Evolutionary conservation across 1,140 invertebrate species (phyloP).

Genomic region (Heliothis subflexa): DNA sequence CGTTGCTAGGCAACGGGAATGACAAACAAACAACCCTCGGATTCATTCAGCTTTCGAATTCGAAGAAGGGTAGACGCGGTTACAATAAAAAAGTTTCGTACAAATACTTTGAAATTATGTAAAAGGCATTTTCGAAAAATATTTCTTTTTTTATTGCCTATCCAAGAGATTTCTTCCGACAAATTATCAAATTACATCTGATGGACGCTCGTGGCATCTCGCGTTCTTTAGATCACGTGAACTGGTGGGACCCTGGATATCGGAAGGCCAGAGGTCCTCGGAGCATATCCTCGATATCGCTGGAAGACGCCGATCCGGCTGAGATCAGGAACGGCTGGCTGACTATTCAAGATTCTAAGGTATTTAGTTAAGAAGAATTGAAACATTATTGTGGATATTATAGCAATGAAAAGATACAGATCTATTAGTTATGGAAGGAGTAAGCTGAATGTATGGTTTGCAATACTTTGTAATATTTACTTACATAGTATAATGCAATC

Average conservation of each 20-base stretch:
- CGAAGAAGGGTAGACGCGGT: background rate
- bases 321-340: slow-evolving; percentile 80
- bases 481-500: background rate
- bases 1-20: slow-evolving; percentile 62
- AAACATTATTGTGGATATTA: too few relatives aligned
- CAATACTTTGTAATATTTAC: background rate
- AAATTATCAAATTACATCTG: background rate
- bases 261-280: slow-evolving; percentile 58
- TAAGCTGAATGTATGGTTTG: background rate
- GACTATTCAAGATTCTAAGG: slow-evolving; percentile 71
- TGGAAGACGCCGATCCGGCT: slow-evolving; percentile 65
- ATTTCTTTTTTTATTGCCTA: background rate
- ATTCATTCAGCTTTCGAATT: slow-evolving; percentile 56
- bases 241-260: slow-evolving; percentile 75
- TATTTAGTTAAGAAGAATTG: slow-evolving; percentile 51
- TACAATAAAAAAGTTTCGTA: background rate
- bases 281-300: slow-evolving; percentile 61
- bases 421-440: too few relatives aligned
- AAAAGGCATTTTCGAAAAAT: background rate
- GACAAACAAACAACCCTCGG: slow-evolving; percentile 66
- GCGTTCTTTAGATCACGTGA: slow-evolving; percentile 66
- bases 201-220: slow-evolving; percentile 63
- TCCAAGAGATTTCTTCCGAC: background rate
- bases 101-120: too few relatives aligned
- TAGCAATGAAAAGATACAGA: too few relatives aligned